These are phyloP conservation scores for Urocyon cinereoargenteus DNA, from an alignment of 2,797 vertebrate species.

Conservation along the genomic window DNA sequence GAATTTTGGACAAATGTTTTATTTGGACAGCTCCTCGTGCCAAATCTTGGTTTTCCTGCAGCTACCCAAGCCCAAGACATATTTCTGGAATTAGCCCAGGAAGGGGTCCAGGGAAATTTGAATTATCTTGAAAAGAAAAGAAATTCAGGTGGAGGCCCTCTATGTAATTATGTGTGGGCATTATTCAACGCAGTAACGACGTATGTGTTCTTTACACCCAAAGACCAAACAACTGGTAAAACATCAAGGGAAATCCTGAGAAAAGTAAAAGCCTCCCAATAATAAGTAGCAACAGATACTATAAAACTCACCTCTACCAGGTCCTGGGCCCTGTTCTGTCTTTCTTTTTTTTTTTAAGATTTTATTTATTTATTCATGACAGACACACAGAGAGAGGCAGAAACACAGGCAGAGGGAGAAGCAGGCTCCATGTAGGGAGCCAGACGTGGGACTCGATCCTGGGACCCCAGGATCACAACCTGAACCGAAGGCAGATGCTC, in stretches of 20 bases:
- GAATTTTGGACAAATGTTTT: not conserved
- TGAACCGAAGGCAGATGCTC: no score
- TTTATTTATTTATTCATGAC: no score
- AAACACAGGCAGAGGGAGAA: no score
- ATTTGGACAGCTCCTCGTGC: not conserved
- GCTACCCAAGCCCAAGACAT: not conserved
- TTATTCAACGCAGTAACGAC: not conserved
- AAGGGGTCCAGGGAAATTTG: not conserved
- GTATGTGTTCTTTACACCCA: not conserved
- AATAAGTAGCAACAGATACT: not conserved
- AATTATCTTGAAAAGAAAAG: conserved; percentile 20
- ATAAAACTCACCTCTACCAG: not conserved
- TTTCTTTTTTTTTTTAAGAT: no score
- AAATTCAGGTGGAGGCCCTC: not conserved
- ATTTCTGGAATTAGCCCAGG: not conserved
- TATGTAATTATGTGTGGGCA: rapidly evolving
- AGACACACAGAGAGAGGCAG: no score
- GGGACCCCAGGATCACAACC: no score
- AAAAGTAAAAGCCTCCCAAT: not conserved
- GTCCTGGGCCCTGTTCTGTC: not conserved
- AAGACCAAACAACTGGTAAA: not conserved
- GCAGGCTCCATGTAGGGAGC: no score
- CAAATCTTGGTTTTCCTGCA: not conserved
- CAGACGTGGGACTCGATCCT: no score
- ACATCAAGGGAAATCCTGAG: not conserved